Evolutionary conservation across 2,888 invertebrate species (phyloP), one percentile per base, ranked within the genome.

Genomic region (Dascillus cervinus): DNA sequence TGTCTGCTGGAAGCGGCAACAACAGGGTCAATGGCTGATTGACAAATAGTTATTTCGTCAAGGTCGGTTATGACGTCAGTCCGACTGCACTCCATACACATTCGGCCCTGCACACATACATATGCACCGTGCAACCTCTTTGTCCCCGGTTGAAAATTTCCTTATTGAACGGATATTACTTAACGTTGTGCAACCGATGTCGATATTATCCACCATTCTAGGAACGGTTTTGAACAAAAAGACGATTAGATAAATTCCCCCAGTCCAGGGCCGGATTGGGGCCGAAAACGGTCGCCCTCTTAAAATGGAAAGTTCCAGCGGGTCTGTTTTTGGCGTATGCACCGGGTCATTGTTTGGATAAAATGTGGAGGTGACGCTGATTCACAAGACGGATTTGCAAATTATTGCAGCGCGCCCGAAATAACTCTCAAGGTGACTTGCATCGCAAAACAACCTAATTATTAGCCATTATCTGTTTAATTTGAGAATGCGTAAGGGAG

Each of bases 11-110:
- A 36, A 46, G 44, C 49, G 44, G 50, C 55, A 58, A 56, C 57
- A 58, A 55, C 54, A 58, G 58, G 62, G 60, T 62, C 62, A 61
- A 57, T 56, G 62, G 50, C 60, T 62, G 59, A 59, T 59, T 61
- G 60, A 61, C 57, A 60, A 61, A 59, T 60, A 56, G 55, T 56
- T 58, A 57, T 59, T 58, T 57, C 55, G 51, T 57, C 60, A 62
- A 60, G 62, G 62, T 56, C 60, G 58, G 29, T 33, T 31, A 47
- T 57, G 57, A 57, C 60, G 60, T 60, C 60, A 60, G 38, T 13
- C 22, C 28, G 35, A 34, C 37, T 43, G 39, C 34, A 37, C 37
- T 39, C 24, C n/a, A n/a, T n/a, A n/a, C n/a, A n/a, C n/a, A n/a
- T n/a, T n/a, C n/a, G n/a, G n/a, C n/a, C n/a, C n/a, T n/a, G n/a